phyloP scores from a whole-genome alignment of 2,797 vertebrate species.

The Aselliscus stoliczkanus region DNA sequence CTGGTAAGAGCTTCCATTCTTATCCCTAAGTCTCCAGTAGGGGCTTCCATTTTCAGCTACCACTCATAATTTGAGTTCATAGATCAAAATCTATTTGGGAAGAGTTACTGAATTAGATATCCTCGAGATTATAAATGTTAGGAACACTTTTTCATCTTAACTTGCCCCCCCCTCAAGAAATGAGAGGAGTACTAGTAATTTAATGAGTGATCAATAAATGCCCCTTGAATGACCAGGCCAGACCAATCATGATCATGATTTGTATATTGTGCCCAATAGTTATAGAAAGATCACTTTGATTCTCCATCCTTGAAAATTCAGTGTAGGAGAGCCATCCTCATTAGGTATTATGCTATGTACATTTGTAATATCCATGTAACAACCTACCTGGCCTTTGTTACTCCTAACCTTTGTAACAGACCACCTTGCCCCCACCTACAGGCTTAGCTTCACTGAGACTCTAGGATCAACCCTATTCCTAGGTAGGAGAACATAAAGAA shows the following conservation, averaged over 20 bases:
- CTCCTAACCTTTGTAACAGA: not conserved
- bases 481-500: not conserved
- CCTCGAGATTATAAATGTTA: not conserved
- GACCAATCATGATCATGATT: not conserved
- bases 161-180: not conserved
- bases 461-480: not conserved
- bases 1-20: not conserved
- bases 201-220: not conserved
- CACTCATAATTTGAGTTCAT: not conserved
- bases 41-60: not conserved
- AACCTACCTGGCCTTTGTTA: not conserved
- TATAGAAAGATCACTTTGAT: not conserved
- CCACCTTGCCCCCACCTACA: not conserved
- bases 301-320: not conserved
- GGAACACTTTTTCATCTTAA: not conserved
- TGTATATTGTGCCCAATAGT: not conserved
- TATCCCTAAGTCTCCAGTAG: not conserved
- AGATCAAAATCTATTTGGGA: not conserved
- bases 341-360: not conserved
- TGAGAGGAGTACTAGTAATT: not conserved
- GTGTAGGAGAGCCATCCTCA: not conserved
- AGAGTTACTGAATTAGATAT: not conserved
- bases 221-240: not conserved
- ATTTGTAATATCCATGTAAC: not conserved
- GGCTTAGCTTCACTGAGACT: not conserved